Evolutionary conservation across 2,113 vertebrate genomes (phyloP).

Genomic region (Lipotes vexillifer): DNA sequence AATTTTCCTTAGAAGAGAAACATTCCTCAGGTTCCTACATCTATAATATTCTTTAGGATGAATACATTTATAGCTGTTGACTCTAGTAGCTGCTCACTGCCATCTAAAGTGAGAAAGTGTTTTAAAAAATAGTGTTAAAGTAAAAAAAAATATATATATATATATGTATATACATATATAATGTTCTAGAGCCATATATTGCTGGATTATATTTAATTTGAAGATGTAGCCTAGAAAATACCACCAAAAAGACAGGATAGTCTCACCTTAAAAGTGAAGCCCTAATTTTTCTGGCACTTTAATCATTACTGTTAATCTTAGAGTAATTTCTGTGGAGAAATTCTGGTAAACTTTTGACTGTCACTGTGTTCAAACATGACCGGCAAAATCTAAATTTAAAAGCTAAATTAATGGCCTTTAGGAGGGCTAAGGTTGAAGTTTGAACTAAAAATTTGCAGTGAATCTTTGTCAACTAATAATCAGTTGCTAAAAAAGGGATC

Average conservation of each 20-base stretch:
- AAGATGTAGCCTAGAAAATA: neutral
- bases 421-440: neutral
- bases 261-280: neutral
- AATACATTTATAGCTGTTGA: neutral
- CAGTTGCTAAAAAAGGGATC: neutral
- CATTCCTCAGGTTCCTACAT: neutral
- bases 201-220: neutral
- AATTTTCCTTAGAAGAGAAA: neutral
- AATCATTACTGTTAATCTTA: neutral
- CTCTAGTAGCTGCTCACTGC: neutral
- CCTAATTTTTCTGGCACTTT: neutral
- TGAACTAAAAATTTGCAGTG: neutral
- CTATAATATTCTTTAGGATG: neutral
- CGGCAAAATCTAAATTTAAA: neutral
- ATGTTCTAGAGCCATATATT: neutral
- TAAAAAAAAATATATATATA: neutral
- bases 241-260: neutral
- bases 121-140: neutral
- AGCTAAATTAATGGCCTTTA: neutral
- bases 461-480: neutral
- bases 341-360: neutral
- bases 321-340: neutral
- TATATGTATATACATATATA: neutral
- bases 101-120: neutral
- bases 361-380: neutral